Conservation (phyloP, 2,888 invertebrate genomes). For the Invenusta paracnida region DNA sequence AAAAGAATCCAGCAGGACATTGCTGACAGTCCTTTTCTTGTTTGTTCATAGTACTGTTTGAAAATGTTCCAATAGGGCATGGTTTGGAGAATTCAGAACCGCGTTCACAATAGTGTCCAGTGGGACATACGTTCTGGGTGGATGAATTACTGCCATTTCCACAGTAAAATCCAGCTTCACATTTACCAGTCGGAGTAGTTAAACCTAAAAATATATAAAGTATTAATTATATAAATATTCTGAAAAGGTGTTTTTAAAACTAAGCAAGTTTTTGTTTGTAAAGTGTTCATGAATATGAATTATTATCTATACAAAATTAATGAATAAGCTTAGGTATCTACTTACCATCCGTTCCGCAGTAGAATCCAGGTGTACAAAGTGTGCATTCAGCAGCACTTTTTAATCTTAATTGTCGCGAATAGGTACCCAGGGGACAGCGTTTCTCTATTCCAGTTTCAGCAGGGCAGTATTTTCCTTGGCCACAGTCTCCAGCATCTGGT, state of each 20-base stretch:
- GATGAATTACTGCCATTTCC: constrained; percentile 53
- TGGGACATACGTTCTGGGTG: constrained; percentile 53
- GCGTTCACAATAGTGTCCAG: constrained; percentile 53
- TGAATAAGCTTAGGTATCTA: no score
- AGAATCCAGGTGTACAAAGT: neutral
- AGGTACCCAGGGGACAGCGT: constrained; percentile 54
- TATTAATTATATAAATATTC: neutral
- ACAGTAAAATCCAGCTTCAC: constrained; percentile 56
- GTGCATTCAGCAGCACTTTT: constrained; percentile 41
- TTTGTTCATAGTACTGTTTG: constrained; percentile 50
- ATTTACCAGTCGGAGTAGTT: constrained; percentile 47
- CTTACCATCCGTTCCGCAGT: constrained; percentile 49
- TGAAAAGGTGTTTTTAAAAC: neutral
- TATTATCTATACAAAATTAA: no score
- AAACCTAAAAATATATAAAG: constrained; percentile 2
- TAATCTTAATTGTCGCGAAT: constrained; percentile 53
- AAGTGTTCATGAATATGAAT: no score
- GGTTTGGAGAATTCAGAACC: constrained; percentile 52
- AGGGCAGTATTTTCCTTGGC: constrained; percentile 55
- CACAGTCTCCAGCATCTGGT: constrained; percentile 49
- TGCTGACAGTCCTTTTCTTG: constrained; percentile 50
- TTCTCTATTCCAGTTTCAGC: constrained; percentile 50
- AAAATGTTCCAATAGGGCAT: constrained; percentile 54
- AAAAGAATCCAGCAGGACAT: constrained; percentile 56
- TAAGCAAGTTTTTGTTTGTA: no score